Evolutionary conservation across 2,888 invertebrate genomes (phyloP).

Genomic region (Rhorus exstirpatorius): DNA sequence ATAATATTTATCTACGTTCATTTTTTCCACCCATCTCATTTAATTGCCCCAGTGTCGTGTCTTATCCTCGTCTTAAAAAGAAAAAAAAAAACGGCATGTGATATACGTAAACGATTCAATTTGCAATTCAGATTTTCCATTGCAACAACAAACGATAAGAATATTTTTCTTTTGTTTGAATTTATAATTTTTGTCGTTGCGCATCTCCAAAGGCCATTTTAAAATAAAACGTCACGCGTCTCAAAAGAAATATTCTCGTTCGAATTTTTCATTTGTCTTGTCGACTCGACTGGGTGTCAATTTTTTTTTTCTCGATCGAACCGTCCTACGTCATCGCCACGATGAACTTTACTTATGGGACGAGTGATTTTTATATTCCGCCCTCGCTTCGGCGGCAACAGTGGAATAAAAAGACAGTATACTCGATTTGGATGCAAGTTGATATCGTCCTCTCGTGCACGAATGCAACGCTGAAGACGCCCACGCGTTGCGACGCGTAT

Average conservation of each 20-base stretch:
- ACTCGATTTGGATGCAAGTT: slow-evolving; percentile 54
- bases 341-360: slow-evolving; percentile 16
- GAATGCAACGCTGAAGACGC: slow-evolving; percentile 52
- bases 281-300: no score
- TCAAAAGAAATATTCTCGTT: not conserved
- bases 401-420: slow-evolving; percentile 17
- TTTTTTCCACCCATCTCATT: no score
- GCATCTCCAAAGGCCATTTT: not conserved
- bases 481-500: slow-evolving; percentile 30
- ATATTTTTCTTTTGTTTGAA: not conserved
- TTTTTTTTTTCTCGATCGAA: slow-evolving; percentile 26
- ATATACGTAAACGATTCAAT: no score
- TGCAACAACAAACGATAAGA: not conserved
- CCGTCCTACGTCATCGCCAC: slow-evolving; percentile 20
- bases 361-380: slow-evolving; percentile 63
- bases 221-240: no score
- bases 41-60: not conserved
- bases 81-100: no score
- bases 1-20: no score
- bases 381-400: slow-evolving; percentile 22
- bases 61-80: no score
- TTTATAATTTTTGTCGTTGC: not conserved
- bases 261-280: not conserved
- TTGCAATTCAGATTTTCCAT: not conserved
- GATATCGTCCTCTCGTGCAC: slow-evolving; percentile 57